phyloP scores from a whole-genome alignment of 2,113 vertebrate genomes.

The Neodon shergylaensis region DNA sequence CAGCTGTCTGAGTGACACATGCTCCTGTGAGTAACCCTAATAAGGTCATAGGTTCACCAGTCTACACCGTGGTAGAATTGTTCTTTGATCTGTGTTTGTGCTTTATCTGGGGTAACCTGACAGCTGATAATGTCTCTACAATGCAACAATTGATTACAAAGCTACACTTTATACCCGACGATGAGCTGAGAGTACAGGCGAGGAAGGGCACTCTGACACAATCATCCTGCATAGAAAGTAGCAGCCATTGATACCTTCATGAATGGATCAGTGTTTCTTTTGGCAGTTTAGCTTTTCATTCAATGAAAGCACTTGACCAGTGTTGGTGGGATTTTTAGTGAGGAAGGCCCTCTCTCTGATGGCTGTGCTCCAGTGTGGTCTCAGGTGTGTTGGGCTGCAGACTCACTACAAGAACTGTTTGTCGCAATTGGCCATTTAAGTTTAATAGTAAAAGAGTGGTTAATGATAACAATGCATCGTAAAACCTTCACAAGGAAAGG shows the following conservation, averaged over 20 bases:
- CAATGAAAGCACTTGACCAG: not conserved
- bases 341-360: not conserved
- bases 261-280: not conserved
- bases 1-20: not conserved
- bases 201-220: not conserved
- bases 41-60: not conserved
- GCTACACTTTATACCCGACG: not conserved
- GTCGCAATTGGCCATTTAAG: no score
- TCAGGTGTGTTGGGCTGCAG: accelerated
- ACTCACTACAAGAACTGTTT: not conserved
- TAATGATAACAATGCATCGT: no score
- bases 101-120: not conserved
- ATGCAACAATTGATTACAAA: not conserved
- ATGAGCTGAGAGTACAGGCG: not conserved
- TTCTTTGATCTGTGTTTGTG: not conserved
- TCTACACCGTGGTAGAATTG: not conserved
- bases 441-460: no score
- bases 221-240: not conserved
- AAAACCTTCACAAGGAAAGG: no score
- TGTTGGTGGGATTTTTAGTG: not conserved
- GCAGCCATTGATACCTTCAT: not conserved
- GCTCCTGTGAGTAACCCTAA: not conserved
- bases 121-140: not conserved
- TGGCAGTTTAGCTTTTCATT: not conserved
- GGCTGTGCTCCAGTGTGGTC: not conserved